phyloP scores from a whole-genome alignment of 1,140 invertebrate genomes.

The Riptortus pedestris region DNA sequence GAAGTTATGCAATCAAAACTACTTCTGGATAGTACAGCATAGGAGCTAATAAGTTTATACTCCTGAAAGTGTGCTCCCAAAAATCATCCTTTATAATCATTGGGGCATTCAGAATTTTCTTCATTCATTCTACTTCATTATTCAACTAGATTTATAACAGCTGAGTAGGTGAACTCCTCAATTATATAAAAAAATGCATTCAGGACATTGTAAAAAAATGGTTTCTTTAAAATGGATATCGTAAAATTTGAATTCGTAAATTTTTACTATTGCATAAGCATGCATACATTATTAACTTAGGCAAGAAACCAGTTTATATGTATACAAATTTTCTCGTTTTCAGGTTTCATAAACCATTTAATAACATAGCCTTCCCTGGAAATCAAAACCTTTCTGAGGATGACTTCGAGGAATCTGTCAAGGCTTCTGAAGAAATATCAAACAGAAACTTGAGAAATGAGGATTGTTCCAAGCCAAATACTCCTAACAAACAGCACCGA shows the following conservation, averaged over 20 bases:
- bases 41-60: neutral
- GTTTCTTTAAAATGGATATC: neutral
- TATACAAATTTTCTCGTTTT: neutral
- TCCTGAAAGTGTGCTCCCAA: neutral
- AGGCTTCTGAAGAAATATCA: neutral
- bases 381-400: neutral
- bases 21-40: neutral
- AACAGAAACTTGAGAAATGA: neutral
- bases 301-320: neutral
- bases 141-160: neutral
- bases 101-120: too few species aligned
- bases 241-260: neutral
- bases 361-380: neutral
- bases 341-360: neutral
- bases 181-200: neutral
- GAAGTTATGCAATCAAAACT: neutral
- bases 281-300: neutral
- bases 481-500: neutral
- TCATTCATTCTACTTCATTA: too few species aligned
- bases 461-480: neutral
- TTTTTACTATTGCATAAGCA: neutral
- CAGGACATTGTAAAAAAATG: neutral
- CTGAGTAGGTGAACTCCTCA: neutral
- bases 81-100: too few species aligned
- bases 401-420: neutral